Evolutionary conservation across 2,113 vertebrate genomes (phyloP).

Genomic region (Sylvia atricapilla): DNA sequence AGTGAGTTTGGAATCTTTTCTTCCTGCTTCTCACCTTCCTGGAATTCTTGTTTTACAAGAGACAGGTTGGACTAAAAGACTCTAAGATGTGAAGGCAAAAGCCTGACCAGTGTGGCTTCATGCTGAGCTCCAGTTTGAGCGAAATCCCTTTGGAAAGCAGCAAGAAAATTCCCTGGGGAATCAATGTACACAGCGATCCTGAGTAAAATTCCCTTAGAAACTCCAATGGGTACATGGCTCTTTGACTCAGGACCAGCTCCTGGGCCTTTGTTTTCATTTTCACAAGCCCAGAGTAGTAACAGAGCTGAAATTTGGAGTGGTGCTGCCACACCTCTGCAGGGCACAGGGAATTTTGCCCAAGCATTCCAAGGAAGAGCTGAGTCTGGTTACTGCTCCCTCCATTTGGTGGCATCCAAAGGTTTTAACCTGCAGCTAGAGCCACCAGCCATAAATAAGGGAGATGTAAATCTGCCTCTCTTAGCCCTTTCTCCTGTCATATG

Average conservation of each 20-base stretch:
- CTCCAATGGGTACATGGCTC: rapidly evolving
- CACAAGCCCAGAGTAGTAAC: rapidly evolving
- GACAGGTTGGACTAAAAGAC: background rate
- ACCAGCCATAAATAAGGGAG: background rate
- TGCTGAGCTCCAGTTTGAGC: background rate
- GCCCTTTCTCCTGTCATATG: background rate
- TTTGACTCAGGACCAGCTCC: background rate
- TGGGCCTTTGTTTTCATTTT: background rate
- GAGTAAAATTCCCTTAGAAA: background rate
- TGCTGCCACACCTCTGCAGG: background rate
- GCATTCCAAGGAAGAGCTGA: background rate
- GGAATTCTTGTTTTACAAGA: background rate
- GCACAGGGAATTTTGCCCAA: background rate
- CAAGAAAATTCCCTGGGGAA: background rate
- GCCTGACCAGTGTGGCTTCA: background rate
- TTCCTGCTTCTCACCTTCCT: background rate
- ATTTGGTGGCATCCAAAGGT: background rate
- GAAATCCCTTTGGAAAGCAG: background rate
- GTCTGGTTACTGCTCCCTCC: background rate
- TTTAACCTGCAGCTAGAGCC: background rate
- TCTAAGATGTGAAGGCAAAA: background rate
- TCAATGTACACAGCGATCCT: background rate
- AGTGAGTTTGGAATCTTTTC: background rate
- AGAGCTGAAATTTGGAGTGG: too few species aligned
- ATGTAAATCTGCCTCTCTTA: background rate